phyloP scores from a whole-genome alignment of 2,888 invertebrate species.

The Formica aserva region DNA sequence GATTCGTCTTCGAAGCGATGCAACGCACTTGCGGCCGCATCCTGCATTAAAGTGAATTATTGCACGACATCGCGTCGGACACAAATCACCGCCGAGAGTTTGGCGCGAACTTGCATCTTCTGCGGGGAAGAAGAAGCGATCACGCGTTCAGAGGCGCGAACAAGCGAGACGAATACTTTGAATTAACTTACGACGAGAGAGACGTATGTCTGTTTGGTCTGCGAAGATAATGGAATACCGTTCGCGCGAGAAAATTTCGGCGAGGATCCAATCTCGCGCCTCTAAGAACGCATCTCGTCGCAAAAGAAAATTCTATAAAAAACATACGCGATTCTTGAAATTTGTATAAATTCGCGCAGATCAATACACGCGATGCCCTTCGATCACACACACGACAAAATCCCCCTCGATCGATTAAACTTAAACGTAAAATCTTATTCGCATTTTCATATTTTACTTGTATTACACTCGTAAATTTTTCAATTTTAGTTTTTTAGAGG shows the following conservation, averaged over 20 bases:
- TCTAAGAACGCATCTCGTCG: not conserved
- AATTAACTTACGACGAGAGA: conserved; percentile 31
- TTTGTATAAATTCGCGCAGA: not conserved
- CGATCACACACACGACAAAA: no score
- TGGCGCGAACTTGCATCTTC: conserved; percentile 29
- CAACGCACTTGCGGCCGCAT: not conserved
- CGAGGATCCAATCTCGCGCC: conserved; percentile 13
- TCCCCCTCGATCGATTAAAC: not conserved
- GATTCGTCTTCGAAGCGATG: not conserved
- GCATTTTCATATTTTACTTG: not conserved
- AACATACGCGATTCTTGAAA: not conserved
- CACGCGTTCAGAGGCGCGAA: conserved; percentile 10
- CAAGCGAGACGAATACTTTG: conserved; percentile 40
- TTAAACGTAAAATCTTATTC: not conserved
- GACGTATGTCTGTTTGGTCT: conserved; percentile 39
- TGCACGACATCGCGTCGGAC: conserved; percentile 5
- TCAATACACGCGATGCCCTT: not conserved
- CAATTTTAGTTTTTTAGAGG: not conserved
- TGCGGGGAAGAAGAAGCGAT: not conserved
- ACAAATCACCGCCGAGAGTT: conserved; percentile 30
- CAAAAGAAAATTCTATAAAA: not conserved
- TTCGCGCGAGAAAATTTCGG: conserved; percentile 13
- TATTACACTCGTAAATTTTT: not conserved
- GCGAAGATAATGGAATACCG: conserved; percentile 42
- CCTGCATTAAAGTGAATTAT: conserved; percentile 32